A percentile compares a stretch with the other conserved stretches of the same genome.
Evolutionary conservation across 2,888 invertebrate genomes (phyloP).

Genomic region (Athripsodes cinereus): DNA sequence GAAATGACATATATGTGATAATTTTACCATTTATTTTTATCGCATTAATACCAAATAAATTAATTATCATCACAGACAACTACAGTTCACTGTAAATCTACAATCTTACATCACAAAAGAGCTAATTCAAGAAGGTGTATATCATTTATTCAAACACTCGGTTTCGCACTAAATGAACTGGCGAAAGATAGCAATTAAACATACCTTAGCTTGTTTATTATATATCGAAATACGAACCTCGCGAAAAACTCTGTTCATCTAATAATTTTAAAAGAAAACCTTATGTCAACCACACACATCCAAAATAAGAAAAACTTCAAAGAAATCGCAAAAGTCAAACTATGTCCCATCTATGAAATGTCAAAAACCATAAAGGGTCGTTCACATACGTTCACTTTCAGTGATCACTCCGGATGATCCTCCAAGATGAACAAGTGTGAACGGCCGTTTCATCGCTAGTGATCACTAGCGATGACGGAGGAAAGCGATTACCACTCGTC

Average conservation of each 20-base stretch:
- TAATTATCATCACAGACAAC: not conserved
- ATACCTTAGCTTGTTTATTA: not conserved
- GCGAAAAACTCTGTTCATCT: not conserved
- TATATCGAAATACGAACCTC: not conserved
- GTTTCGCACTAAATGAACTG: not conserved
- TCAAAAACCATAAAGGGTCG: no score
- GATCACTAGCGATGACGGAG: no score
- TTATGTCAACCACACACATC: not conserved
- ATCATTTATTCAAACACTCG: not conserved
- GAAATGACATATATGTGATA: slow-evolving; percentile 29
- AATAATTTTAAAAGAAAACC: not conserved
- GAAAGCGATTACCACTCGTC: no score
- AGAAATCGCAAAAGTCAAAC: not conserved
- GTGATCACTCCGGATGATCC: no score
- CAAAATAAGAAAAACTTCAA: not conserved
- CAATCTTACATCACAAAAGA: slow-evolving; percentile 1
- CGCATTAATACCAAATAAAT: no score
- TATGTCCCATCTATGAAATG: not conserved
- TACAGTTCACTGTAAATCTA: not conserved
- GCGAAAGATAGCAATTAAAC: not conserved
- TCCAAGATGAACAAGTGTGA: no score
- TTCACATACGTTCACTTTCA: no score
- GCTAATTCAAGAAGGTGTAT: not conserved
- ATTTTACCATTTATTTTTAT: not conserved
- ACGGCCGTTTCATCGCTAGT: no score